Evolutionary conservation across 92 coral and sea anemone species (phyloP).

Genomic region (Metridium senile): DNA sequence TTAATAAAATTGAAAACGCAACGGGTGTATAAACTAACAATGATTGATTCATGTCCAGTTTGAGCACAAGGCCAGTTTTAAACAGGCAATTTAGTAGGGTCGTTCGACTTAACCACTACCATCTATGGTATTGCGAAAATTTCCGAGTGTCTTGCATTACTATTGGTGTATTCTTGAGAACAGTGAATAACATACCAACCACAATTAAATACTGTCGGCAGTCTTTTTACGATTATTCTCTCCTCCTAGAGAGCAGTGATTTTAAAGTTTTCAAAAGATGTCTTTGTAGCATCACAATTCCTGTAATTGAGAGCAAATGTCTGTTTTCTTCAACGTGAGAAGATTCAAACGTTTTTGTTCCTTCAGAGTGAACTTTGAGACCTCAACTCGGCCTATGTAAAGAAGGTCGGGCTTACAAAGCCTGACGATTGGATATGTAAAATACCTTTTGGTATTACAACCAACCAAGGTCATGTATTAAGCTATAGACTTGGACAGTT

Average conservation of each 20-base stretch:
- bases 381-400: neutral
- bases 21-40: no score
- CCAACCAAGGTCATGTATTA: neutral
- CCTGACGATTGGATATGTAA: neutral
- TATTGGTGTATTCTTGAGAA: neutral
- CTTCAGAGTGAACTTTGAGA: neutral
- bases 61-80: neutral
- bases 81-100: neutral
- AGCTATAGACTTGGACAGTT: neutral
- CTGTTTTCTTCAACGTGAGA: no score
- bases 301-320: no score
- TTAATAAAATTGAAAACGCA: no score
- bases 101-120: neutral
- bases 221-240: no score
- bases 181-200: neutral
- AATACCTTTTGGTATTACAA: neutral
- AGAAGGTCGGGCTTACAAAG: neutral
- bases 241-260: no score
- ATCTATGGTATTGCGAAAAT: no score
- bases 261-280: no score
- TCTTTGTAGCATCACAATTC: no score
- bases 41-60: neutral
- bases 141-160: no score
- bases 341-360: neutral
- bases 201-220: no score